Percentiles rank a stretch among this genome's conserved stretches.
These are phyloP conservation scores for Ernsta delagoae DNA, from an alignment of 2,888 invertebrate genomes.

Conservation along the genomic window DNA sequence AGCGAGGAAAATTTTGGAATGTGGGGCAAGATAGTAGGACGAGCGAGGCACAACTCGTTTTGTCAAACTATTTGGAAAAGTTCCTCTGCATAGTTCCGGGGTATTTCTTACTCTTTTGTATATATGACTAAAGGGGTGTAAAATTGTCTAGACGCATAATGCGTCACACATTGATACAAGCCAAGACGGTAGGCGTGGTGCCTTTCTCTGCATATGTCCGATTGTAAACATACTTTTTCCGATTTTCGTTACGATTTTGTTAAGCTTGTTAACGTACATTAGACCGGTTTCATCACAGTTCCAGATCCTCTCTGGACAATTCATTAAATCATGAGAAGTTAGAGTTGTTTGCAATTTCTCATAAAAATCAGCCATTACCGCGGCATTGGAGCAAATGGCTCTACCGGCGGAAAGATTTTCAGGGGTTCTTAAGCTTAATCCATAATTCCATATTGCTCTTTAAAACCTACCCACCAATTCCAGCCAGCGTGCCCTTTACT, in stretches of 20 bases:
- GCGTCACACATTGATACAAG: background rate
- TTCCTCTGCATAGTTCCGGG: no score
- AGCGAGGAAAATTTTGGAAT: no score
- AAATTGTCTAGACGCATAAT: no score
- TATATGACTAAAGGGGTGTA: no score
- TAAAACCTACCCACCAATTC: constrained; percentile 5
- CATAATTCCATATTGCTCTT: background rate
- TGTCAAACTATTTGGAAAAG: no score
- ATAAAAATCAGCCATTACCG: background rate
- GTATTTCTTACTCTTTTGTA: no score
- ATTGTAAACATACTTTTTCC: background rate
- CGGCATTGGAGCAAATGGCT: background rate
- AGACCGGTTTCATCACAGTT: no score
- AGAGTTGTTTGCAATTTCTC: background rate
- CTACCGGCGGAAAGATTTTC: constrained; percentile 1
- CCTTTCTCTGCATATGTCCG: constrained; percentile 3
- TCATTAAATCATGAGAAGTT: background rate
- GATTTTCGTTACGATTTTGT: background rate
- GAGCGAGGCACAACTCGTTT: no score
- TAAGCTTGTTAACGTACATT: background rate
- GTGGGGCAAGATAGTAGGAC: no score
- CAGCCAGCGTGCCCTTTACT: constrained; percentile 5
- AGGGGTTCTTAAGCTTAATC: background rate
- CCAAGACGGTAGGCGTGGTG: background rate
- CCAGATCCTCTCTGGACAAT: no score